Evolutionary conservation across 2,888 invertebrate species (phyloP).

Genomic region (Diarsia brunnea): DNA sequence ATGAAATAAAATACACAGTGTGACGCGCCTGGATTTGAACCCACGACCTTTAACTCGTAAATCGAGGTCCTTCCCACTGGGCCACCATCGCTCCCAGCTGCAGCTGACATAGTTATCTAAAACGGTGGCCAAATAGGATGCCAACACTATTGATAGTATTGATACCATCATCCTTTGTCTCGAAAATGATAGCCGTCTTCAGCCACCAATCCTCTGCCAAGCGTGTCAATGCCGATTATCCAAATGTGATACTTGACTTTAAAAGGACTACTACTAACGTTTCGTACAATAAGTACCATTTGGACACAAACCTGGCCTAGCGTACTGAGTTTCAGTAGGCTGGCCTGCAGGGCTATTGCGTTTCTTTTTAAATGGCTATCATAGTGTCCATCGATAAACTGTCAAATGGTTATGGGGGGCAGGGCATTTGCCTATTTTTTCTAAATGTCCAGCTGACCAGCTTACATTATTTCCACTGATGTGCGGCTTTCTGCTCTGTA

Average conservation of each 20-base stretch:
- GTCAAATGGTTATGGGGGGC: too few relatives aligned
- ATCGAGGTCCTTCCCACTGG: too few relatives aligned
- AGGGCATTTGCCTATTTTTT: too few relatives aligned
- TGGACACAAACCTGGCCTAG: too few relatives aligned
- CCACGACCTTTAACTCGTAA: too few relatives aligned
- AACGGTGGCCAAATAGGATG: not conserved
- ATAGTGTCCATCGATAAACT: too few relatives aligned
- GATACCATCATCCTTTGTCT: slow-evolving; percentile 8
- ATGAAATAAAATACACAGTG: too few relatives aligned
- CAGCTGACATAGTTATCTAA: not conserved
- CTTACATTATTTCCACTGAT: not conserved
- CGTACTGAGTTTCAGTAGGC: too few relatives aligned
- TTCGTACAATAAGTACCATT: not conserved
- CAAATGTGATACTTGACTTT: not conserved
- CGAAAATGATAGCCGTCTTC: not conserved
- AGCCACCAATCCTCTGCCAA: slow-evolving; percentile 12
- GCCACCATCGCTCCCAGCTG: not conserved
- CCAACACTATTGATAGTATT: not conserved
- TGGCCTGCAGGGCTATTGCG: too few relatives aligned
- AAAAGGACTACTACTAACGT: not conserved
- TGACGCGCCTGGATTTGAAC: too few relatives aligned
- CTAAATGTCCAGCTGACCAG: too few relatives aligned
- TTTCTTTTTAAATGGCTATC: too few relatives aligned
- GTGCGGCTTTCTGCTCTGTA: not conserved
- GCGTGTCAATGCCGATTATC: slow-evolving; percentile 7